Evolutionary conservation across 1,140 invertebrate species (phyloP).

Genomic region (Calephelis virginiensis): DNA sequence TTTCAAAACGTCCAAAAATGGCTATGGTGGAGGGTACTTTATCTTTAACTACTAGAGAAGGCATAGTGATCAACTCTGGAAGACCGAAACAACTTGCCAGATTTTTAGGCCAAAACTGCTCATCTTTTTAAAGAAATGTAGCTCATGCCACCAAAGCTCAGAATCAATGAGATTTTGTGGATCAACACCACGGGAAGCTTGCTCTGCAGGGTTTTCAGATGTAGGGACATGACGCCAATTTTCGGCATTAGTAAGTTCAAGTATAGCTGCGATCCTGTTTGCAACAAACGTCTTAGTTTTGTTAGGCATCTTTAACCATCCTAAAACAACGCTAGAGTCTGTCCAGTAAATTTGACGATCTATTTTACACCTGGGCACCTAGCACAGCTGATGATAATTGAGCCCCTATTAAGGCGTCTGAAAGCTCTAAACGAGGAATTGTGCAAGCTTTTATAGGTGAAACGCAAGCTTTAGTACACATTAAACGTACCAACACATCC

Average conservation of each 20-base stretch:
- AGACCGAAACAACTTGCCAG: background rate
- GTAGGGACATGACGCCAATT: background rate
- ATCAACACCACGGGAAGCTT: background rate
- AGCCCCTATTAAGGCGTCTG: slow-evolving; percentile 29
- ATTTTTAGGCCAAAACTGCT: slow-evolving; percentile 1
- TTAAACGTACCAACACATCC: slow-evolving; percentile 18
- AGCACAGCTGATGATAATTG: slow-evolving; percentile 21
- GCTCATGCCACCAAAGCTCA: slow-evolving; percentile 29
- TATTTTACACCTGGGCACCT: slow-evolving; percentile 2
- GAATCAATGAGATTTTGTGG: background rate
- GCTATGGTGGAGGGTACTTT: background rate
- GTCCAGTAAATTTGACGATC: slow-evolving; percentile 27
- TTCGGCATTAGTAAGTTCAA: slow-evolving; percentile 13
- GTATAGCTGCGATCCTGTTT: slow-evolving; percentile 21
- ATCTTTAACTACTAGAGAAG: background rate
- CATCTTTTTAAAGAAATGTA: slow-evolving; percentile 10
- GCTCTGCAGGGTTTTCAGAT: background rate
- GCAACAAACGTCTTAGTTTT: slow-evolving; percentile 25
- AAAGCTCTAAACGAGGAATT: slow-evolving; percentile 37
- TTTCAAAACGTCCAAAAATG: no score
- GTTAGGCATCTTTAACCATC: slow-evolving; percentile 23
- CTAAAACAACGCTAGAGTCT: slow-evolving; percentile 34
- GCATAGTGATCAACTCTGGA: background rate
- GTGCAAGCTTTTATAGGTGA: slow-evolving; percentile 28
- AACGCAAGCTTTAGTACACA: slow-evolving; percentile 33